Evolutionary conservation across 2,113 vertebrate genomes (phyloP), one percentile per base, ranked within the genome.

Genomic region (Hippocampus guttulatus): DNA sequence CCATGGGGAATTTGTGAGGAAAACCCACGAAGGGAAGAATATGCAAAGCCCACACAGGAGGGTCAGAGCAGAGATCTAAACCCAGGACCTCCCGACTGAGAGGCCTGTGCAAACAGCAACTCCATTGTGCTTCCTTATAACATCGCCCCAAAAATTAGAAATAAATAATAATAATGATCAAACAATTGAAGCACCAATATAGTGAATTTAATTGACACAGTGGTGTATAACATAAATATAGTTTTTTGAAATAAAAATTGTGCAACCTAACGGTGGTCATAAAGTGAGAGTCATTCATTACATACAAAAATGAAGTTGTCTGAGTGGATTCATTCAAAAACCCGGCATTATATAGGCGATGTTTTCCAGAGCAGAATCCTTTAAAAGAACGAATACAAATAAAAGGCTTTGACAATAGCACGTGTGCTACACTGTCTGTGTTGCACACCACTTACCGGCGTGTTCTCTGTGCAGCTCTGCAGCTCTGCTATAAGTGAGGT

Each of bases 341-440:
- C 93, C 92, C 11, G 92, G 92, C 96, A 98, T 98, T 88, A 98
- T 90, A 82, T 98, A 99, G 67, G 94, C 93, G 70, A 98, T 95
- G 91, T 98, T 99, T 88, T 98, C 96, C 84, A 99, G 87, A 67
- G 96, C 95, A 73, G 95, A 94, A 30, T 93, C 93, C 97, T 98
- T 80, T 8, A 83, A 77, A 69, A 65, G 6, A 7, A 7, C 8
- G 1, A 49, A 54, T 6, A 16, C 33, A 38, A 69, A 41, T 43
- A 21, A 25, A 49, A 1, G 12, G 1, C 40, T 64, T n/a, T 61
- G 30, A 23, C 6, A 33, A 33, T 8, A n/a, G 3, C 27, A 66
- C 15, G n/a, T 40, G 33, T 16, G 9, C 64, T 20, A 23, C 8
- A 20, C 18, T 60, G 16, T 18, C 61, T 52, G 10, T 21, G 30